Base-by-base conservation (phyloP, 2,888 invertebrate genomes). In the Arrhopalites spinosus region DNA sequence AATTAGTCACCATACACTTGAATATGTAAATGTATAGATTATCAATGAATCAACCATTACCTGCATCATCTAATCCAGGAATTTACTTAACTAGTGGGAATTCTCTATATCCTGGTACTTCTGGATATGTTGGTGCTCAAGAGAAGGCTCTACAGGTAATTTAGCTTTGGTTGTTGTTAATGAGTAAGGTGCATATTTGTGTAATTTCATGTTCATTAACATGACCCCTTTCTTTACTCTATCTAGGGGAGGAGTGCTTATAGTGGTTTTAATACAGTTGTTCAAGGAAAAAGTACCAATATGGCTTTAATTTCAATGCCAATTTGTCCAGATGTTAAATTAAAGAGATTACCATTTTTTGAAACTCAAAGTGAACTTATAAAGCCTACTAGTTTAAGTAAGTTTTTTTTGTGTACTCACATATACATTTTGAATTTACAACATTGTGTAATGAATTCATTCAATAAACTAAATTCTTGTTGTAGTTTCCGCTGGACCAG, bases 331-430 rank as follows among this genome's bases (percentile, higher is more conserved):
- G 96, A 97, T 86, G 95, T 98, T n/a, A 91, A 91, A 84, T 90
- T 97, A 83, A 95, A 94, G 85, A 91, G 91, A 84, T 87, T 98
- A 71, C 96, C 98, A 1, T 98, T 98, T 87, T 98, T 93, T 86
- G 96, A 97, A 86, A 89, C 94, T 78, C 85, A 94, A 75, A 92
- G 91, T 1, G 95, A 95, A 84, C 88, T 98, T 63, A 88, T 97
- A 83, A 95, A 95, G 86, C 96, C 97, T 0, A 94, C 95, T 27
- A 93, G 93, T 76, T 89, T 97, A 84, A 85, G 87, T 88, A 84
- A 84, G 85, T 67, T 25, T 30, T n/a, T 20, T 13, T 17, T 30
- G 30, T 64, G 2, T 11, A 15, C 3, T 17, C 27, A 23, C n/a
- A 50, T 61, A 45, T 2, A 45, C 23, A 23, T 56, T 68, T 7